phyloP scores from a whole-genome alignment of 1,140 invertebrate species.

The Drosophila kanapiae region DNA sequence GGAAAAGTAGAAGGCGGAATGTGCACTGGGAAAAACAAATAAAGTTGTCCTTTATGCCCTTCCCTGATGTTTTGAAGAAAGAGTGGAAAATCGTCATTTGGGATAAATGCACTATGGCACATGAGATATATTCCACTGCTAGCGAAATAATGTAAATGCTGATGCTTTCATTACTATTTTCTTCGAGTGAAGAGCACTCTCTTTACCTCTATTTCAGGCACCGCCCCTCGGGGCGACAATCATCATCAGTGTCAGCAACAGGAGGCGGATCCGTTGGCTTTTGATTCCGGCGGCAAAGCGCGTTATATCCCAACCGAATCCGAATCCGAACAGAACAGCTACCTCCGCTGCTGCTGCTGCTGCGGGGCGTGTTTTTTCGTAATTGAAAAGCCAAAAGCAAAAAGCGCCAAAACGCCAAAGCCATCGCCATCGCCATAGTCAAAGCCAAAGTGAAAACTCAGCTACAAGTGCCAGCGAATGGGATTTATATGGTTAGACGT shows the following conservation, averaged over 20 bases:
- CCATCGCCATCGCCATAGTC: conserved; percentile 30
- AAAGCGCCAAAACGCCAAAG: conserved; percentile 64
- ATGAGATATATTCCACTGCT: too few species aligned
- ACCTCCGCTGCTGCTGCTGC: background rate
- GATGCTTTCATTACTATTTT: background rate
- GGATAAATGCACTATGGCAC: too few species aligned
- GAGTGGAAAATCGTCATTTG: too few species aligned
- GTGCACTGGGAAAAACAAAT: conserved; percentile 18
- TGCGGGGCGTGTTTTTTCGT: conserved; percentile 43
- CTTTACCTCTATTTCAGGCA: conserved; percentile 12
- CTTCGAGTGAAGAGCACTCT: conserved; percentile 6
- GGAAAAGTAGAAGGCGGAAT: conserved; percentile 34
- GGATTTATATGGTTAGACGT: conserved; percentile 8
- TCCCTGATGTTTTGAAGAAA: too few species aligned
- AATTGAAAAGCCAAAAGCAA: conserved; percentile 78
- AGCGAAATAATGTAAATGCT: too few species aligned
- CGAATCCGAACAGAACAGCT: background rate
- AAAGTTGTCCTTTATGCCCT: too few species aligned
- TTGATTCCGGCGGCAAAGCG: conserved; percentile 38
- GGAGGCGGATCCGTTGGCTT: conserved; percentile 42
- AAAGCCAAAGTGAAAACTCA: conserved; percentile 32
- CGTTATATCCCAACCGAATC: conserved; percentile 33
- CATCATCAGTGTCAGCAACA: conserved; percentile 74
- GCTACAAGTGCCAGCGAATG: conserved; percentile 28
- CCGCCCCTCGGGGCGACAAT: conserved; percentile 60